Evolutionary conservation across 2,888 invertebrate genomes (phyloP).

Genomic region (Hydropsyche betteni): DNA sequence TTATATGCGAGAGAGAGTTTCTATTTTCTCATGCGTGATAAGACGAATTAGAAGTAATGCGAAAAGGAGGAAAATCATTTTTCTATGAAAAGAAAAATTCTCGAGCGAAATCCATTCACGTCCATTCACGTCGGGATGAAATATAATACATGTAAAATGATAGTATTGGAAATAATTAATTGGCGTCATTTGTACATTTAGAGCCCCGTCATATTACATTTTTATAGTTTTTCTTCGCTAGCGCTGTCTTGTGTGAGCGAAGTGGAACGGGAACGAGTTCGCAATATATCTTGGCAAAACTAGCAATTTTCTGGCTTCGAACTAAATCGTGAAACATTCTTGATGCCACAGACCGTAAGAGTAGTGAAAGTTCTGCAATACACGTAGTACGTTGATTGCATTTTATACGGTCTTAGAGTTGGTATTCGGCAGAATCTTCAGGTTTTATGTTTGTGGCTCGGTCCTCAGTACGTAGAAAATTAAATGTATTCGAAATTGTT

Average conservation of each 20-base stretch:
- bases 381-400: too few relatives aligned
- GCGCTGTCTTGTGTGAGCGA: background rate
- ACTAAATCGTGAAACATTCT: conserved; percentile 21
- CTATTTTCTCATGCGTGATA: too few relatives aligned
- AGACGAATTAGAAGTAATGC: too few relatives aligned
- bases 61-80: too few relatives aligned
- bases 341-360: conserved; percentile 11
- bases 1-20: too few relatives aligned
- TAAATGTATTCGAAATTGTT: background rate
- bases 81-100: too few relatives aligned
- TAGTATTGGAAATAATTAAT: conserved; percentile 10
- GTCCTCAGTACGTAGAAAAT: background rate
- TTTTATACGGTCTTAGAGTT: too few relatives aligned
- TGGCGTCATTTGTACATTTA: conserved; percentile 10
- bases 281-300: conserved; percentile 29
- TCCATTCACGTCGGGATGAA: background rate
- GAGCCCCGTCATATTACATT: conserved; percentile 13
- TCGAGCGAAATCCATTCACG: too few relatives aligned
- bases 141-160: conserved; percentile 10
- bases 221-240: background rate
- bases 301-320: conserved; percentile 22
- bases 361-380: too few relatives aligned
- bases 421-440: too few relatives aligned
- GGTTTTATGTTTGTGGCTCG: too few relatives aligned
- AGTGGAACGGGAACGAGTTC: background rate